phyloP scores from a whole-genome alignment of 2,888 invertebrate genomes.

The Lissocephala sabroskyi region DNA sequence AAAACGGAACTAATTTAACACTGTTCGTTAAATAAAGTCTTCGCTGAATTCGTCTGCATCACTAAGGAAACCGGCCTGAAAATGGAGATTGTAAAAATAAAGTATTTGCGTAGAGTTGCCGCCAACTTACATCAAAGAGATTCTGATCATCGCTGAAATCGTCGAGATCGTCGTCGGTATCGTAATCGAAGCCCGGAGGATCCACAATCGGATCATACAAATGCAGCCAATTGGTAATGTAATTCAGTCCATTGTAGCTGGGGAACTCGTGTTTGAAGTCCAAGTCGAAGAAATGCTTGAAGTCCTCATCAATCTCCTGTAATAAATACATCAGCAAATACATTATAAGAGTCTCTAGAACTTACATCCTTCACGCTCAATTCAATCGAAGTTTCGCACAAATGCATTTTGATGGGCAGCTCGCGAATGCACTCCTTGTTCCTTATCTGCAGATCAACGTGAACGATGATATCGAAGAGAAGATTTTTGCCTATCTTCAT shows the following conservation, averaged over 20 bases:
- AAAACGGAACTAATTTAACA: too few species aligned
- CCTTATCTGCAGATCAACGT: constrained; percentile 14
- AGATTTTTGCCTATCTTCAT: constrained; percentile 7
- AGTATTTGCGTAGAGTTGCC: too few species aligned
- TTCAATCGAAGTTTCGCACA: constrained; percentile 3
- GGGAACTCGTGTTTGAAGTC: not conserved
- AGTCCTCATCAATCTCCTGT: not conserved
- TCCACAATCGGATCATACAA: not conserved
- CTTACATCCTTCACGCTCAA: not conserved
- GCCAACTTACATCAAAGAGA: not conserved
- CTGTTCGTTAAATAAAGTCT: too few species aligned
- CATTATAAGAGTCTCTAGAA: not conserved
- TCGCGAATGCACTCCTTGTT: constrained; percentile 13
- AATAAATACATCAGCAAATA: not conserved
- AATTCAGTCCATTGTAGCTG: not conserved
- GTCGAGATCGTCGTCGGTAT: not conserved
- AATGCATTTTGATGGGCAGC: constrained; percentile 25
- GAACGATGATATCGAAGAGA: constrained; percentile 17
- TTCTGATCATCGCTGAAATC: not conserved
- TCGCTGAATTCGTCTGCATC: too few species aligned
- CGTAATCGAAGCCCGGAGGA: not conserved
- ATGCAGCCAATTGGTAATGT: not conserved
- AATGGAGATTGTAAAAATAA: too few species aligned
- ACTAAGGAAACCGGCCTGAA: too few species aligned
- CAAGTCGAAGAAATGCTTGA: not conserved